Conservation (phyloP, 2,888 invertebrate species). For the Chrysolina americana region DNA sequence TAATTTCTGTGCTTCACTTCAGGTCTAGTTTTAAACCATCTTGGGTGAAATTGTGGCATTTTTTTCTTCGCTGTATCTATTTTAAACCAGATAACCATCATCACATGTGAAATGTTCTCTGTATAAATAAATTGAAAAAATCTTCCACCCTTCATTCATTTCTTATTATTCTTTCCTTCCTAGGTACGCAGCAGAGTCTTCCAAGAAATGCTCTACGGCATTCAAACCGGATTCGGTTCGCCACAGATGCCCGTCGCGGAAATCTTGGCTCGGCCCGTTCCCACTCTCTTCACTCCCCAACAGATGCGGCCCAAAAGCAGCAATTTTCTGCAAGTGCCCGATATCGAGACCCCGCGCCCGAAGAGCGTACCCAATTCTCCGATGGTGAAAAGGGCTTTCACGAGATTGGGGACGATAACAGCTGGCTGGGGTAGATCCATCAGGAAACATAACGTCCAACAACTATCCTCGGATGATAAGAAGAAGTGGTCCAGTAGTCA, state of each 20-base stretch:
- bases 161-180: background rate
- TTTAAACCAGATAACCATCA: too few species aligned
- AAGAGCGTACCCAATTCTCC: slow-evolving; percentile 95
- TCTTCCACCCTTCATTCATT: too few species aligned
- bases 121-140: too few species aligned
- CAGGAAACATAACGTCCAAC: slow-evolving; percentile 85
- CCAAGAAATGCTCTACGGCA: slow-evolving; percentile 95
- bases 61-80: too few species aligned
- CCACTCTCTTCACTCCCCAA: slow-evolving; percentile 88
- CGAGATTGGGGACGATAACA: slow-evolving; percentile 90
- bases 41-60: too few species aligned
- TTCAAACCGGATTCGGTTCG: slow-evolving; percentile 93
- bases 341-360: slow-evolving; percentile 89
- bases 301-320: slow-evolving; percentile 90
- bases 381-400: slow-evolving; percentile 93
- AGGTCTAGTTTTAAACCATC: too few species aligned
- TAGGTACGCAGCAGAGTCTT: slow-evolving; percentile 81
- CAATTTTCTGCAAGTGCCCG: slow-evolving; percentile 89
- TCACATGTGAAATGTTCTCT: too few species aligned
- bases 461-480: slow-evolving; percentile 90
- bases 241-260: slow-evolving; percentile 95
- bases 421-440: slow-evolving; percentile 93
- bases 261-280: slow-evolving; percentile 87
- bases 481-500: slow-evolving; percentile 91
- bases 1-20: too few species aligned